These are phyloP conservation scores for Drosophila percnosoma DNA, from an alignment of 2,888 invertebrate genomes.

Conservation along the genomic window DNA sequence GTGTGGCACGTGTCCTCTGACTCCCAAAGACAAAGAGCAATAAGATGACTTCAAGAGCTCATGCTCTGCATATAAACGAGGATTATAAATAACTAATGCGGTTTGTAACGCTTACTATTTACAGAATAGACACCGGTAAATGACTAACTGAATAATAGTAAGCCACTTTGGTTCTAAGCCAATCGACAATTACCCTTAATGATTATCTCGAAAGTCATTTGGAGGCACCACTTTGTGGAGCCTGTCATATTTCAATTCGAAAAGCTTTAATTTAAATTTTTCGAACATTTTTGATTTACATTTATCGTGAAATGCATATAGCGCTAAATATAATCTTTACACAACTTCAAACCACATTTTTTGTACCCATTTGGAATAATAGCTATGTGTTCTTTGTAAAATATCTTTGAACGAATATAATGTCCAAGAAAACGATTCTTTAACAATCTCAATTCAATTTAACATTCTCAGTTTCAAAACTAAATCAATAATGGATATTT, in stretches of 20 bases:
- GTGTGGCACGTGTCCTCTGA: conserved; percentile 53
- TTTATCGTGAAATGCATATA: no score
- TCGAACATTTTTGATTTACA: neutral
- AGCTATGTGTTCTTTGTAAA: neutral
- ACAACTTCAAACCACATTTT: neutral
- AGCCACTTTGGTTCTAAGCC: neutral
- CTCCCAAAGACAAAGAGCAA: conserved; percentile 31
- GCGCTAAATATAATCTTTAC: neutral
- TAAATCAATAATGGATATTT: neutral
- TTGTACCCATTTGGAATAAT: neutral
- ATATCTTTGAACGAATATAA: neutral
- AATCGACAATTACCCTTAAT: neutral
- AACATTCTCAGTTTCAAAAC: neutral
- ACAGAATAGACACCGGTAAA: neutral
- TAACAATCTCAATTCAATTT: neutral
- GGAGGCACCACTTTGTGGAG: neutral
- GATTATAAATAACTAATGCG: neutral
- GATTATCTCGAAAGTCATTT: neutral
- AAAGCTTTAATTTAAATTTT: neutral
- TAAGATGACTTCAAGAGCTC: conserved; percentile 25
- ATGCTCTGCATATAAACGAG: conserved; percentile 18
- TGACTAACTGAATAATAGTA: neutral
- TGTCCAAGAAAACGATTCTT: neutral
- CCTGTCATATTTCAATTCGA: neutral
- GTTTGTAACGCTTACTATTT: neutral